phyloP scores from a whole-genome alignment of 1,140 invertebrate species.

The Leptonema lineaticorne region DNA sequence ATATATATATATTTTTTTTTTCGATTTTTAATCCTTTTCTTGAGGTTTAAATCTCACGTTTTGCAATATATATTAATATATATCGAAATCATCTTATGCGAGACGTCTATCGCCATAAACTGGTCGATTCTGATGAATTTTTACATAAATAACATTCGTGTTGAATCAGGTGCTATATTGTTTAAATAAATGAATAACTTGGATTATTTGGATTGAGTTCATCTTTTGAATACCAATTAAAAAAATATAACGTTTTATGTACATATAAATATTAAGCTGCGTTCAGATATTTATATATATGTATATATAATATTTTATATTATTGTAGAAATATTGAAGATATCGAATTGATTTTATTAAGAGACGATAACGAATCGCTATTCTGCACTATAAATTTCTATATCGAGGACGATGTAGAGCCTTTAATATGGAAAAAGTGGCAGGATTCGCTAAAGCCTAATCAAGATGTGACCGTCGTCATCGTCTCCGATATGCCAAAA shows the following conservation, averaged over 20 bases:
- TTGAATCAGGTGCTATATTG: not conserved
- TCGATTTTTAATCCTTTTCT: not conserved
- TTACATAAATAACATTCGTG: not conserved
- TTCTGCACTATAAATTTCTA: constrained; percentile 13
- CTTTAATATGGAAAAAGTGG: constrained; percentile 25
- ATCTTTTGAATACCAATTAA: too few relatives aligned
- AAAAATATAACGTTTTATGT: not conserved
- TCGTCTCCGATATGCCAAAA: constrained; percentile 2
- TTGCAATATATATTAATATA: not conserved
- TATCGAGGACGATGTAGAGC: not conserved
- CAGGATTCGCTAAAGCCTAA: not conserved
- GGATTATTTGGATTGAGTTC: not conserved
- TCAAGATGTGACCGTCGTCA: constrained; percentile 4
- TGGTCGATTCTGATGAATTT: not conserved
- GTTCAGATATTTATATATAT: too few relatives aligned
- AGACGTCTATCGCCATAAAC: not conserved
- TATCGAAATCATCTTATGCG: not conserved
- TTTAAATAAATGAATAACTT: not conserved
- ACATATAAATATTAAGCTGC: too few relatives aligned
- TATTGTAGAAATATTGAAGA: constrained; percentile 28
- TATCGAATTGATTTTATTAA: constrained; percentile 28
- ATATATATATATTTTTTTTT: not conserved
- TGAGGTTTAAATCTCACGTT: not conserved
- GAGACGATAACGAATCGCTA: constrained; percentile 1
- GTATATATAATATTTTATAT: not conserved